phyloP scores from a whole-genome alignment of 2,888 invertebrate genomes.

The Rosalia funebris region DNA sequence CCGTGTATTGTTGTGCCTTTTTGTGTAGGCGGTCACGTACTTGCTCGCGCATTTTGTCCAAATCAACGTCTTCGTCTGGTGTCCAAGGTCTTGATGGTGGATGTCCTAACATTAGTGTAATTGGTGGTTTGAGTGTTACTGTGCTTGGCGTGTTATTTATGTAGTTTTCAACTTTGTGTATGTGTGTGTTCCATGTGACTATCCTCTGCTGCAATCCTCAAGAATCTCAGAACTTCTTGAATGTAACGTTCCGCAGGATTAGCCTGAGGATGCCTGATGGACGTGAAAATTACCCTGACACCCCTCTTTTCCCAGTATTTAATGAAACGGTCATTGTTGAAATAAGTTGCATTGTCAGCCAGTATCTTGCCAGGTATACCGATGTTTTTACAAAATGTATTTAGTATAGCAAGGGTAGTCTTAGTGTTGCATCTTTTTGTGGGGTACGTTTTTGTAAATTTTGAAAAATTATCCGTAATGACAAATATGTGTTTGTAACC shows the following conservation, averaged over 20 bases:
- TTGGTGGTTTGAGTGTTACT: neutral
- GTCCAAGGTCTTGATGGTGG: neutral
- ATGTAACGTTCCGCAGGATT: no score
- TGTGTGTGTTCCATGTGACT: neutral
- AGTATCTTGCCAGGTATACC: no score
- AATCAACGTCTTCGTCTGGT: neutral
- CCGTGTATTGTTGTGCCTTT: neutral
- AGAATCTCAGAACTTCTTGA: neutral
- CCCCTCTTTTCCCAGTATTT: neutral
- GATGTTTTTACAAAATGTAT: no score
- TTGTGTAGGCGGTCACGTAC: neutral
- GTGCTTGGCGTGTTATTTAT: neutral
- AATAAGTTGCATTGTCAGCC: conserved; percentile 1
- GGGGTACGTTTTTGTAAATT: no score
- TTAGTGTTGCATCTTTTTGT: neutral
- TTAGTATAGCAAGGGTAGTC: neutral
- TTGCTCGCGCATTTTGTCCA: neutral
- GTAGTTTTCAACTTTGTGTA: neutral
- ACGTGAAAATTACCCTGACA: neutral
- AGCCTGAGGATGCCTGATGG: neutral
- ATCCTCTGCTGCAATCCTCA: neutral
- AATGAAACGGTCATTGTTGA: no score
- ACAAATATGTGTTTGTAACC: conserved; percentile 15
- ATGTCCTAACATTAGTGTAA: neutral
- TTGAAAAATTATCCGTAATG: no score